These are phyloP conservation scores for Nephrotoma appendiculata DNA, from an alignment of 2,888 invertebrate genomes.

Conservation along the genomic window DNA sequence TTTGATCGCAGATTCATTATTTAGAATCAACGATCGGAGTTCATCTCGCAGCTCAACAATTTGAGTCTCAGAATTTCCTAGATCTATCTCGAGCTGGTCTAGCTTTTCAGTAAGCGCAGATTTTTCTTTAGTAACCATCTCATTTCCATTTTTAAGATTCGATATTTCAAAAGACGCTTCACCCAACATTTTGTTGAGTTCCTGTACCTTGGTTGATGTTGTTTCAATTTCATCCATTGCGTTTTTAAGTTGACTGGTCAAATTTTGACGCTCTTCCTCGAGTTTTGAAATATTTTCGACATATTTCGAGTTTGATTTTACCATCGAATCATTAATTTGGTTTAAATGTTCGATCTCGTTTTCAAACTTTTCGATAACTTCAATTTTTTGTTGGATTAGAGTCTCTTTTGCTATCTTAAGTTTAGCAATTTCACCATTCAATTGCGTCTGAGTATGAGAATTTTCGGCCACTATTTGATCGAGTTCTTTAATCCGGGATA, in stretches of 20 bases:
- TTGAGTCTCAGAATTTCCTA: not conserved
- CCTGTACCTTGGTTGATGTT: not conserved
- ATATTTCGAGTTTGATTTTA: not conserved
- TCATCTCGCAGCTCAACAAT: not conserved
- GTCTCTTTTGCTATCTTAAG: not conserved
- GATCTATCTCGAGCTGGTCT: conserved; percentile 16
- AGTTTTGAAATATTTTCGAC: not conserved
- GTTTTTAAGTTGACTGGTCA: not conserved
- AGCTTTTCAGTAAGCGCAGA: conserved; percentile 15
- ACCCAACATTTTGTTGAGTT: not conserved
- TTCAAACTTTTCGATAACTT: not conserved
- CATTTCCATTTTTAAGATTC: conserved; percentile 6
- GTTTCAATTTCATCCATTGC: not conserved
- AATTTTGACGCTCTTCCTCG: not conserved
- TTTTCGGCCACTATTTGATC: not conserved
- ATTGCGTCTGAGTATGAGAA: not conserved
- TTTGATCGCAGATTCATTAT: not conserved
- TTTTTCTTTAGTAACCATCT: conserved; percentile 15
- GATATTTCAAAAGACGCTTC: not conserved
- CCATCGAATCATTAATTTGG: not conserved
- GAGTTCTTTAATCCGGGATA: not conserved
- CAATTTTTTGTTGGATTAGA: not conserved
- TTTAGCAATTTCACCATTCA: not conserved
- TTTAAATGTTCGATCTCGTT: not conserved
- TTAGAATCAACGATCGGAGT: not conserved